Conservation (phyloP, 2,797 vertebrate species). For the Lemur catta region DNA sequence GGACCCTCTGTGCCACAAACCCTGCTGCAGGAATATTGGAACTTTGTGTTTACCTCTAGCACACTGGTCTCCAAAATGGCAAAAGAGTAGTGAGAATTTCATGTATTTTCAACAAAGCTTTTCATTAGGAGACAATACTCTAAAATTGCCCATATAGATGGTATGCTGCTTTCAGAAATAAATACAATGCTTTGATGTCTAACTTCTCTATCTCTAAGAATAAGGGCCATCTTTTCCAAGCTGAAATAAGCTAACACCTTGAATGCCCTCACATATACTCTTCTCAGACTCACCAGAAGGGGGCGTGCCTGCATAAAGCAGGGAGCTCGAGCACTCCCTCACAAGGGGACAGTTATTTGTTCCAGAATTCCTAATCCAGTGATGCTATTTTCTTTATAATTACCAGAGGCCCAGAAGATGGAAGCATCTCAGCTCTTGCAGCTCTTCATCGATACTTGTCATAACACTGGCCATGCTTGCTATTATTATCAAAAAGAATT, state of each 20-base stretch:
- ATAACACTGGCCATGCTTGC: not conserved
- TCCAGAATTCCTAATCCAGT: not conserved
- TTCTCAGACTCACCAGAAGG: slow-evolving; percentile 67
- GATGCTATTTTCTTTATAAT: not conserved
- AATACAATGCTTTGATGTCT: not conserved
- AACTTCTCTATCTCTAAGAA: not conserved
- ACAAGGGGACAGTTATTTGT: not conserved
- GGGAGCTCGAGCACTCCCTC: not conserved
- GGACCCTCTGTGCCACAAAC: not conserved
- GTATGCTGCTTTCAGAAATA: not conserved
- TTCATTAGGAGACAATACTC: not conserved
- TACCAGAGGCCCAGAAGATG: not conserved
- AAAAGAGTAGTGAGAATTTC: not conserved
- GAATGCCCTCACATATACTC: not conserved
- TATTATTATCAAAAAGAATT: not conserved
- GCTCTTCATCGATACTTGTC: not conserved
- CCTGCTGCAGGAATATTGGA: not conserved
- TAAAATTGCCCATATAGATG: not conserved
- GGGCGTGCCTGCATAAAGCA: slow-evolving; percentile 63
- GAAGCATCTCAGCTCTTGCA: not conserved
- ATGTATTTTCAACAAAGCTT: not conserved
- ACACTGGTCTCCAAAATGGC: not conserved
- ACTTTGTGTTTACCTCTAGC: not conserved
- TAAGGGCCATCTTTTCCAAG: not conserved
- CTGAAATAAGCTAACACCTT: not conserved